phyloP scores from a whole-genome alignment of 2,797 vertebrate genomes.

The Apogon hyalosoma region DNA sequence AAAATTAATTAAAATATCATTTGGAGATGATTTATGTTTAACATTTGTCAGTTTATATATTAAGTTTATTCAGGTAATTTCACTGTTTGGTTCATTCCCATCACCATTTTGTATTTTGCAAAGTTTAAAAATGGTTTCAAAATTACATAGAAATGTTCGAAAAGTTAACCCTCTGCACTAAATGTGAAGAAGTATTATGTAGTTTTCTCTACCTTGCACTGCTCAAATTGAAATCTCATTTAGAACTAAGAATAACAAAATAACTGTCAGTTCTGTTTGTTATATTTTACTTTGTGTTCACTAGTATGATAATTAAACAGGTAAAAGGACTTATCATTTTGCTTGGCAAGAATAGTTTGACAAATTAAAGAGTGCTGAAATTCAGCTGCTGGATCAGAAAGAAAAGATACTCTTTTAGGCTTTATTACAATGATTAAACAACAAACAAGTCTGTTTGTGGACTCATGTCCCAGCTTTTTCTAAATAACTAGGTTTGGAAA shows the following conservation, averaged over 20 bases:
- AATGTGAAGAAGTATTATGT: neutral
- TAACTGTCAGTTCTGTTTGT: neutral
- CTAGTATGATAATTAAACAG: neutral
- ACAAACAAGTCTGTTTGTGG: slow-evolving; percentile 3
- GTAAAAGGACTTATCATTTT: neutral
- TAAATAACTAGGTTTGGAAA: slow-evolving; percentile 25
- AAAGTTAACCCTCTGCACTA: neutral
- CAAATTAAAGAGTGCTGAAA: neutral
- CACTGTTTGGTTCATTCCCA: no score
- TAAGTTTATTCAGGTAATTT: neutral
- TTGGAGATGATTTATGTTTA: neutral
- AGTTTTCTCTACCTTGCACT: neutral
- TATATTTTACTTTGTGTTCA: neutral
- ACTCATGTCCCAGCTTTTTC: slow-evolving; percentile 7
- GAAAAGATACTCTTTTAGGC: neutral
- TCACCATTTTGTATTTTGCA: no score
- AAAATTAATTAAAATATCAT: no score
- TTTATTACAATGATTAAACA: slow-evolving; percentile 22
- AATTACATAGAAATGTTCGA: no score
- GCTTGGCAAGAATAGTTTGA: neutral
- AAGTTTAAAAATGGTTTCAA: no score
- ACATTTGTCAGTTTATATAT: neutral
- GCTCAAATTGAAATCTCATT: neutral
- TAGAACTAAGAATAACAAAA: slow-evolving; percentile 1
- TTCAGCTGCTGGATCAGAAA: neutral